phyloP scores from a whole-genome alignment of 2,113 vertebrate genomes.

The Halichoeres trimaculatus region DNA sequence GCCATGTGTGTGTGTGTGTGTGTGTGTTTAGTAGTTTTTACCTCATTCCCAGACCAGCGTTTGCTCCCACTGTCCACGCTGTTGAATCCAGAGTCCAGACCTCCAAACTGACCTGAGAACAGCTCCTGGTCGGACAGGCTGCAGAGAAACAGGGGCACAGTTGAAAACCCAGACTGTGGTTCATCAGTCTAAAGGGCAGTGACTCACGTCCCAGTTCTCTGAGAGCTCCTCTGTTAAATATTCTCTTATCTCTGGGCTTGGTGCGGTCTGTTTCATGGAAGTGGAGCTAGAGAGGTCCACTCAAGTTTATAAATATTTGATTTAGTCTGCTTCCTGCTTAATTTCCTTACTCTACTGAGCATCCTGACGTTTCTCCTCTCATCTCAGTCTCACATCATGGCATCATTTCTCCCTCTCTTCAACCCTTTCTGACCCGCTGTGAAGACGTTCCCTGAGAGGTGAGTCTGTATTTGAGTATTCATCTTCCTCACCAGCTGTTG shows the following conservation, averaged over 20 bases:
- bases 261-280: conserved; percentile 11
- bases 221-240: neutral
- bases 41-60: conserved; percentile 94
- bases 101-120: conserved; percentile 85
- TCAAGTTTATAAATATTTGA: conserved; percentile 31
- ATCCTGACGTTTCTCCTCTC: too few relatives aligned
- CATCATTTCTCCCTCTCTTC: too few relatives aligned
- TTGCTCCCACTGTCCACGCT: conserved; percentile 95
- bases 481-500: conserved; percentile 87
- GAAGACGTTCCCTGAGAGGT: too few relatives aligned
- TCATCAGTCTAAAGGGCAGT: neutral
- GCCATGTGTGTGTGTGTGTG: neutral
- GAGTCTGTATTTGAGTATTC: neutral
- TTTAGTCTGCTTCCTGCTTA: conserved; percentile 9
- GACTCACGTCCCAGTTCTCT: conserved; percentile 10
- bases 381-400: too few relatives aligned
- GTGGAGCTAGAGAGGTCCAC: neutral
- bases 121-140: conserved; percentile 90
- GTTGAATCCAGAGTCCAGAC: conserved; percentile 92
- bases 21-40: conserved; percentile 44
- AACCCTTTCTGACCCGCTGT: too few relatives aligned
- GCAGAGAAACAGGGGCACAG: conserved; percentile 1
- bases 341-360: too few relatives aligned
- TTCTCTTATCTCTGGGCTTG: conserved; percentile 11
- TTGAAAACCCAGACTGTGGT: neutral